Evolutionary conservation across 2,797 vertebrate genomes (phyloP), one percentile per base, ranked within the genome.

Genomic region (Lates japonicus): DNA sequence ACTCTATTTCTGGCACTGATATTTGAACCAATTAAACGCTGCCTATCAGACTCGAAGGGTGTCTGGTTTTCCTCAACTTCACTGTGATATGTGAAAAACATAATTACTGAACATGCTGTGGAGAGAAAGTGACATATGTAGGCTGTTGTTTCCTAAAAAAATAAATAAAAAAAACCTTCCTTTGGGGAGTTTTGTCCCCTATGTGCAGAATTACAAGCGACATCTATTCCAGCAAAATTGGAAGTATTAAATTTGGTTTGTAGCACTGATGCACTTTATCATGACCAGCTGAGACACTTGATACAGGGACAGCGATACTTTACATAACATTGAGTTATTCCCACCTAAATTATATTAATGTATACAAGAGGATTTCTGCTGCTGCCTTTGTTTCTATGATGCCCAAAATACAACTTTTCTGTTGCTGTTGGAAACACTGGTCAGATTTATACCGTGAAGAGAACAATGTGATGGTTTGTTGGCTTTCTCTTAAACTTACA

Each of bases 21-120:
- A 87, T 86, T 88, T 93, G 77, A 79, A 82, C 89, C 92, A 92
- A 92, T 93, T 91, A 91, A 88, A 87, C 20, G 59, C 74, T 33
- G 77, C 83, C 84, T 74, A 91, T 88, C 86, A 81, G 84, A 87
- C 49, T 79, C 84, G 86, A 88, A 78, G 90, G 79, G 60, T 78
- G 91, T 86, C 88, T 87, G 87, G 37, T 84, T 88, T 88, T 76
- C 87, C 66, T 86, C 82, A 73, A 57, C 66, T 74, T 79, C 79
- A 25, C 71, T 68, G 67, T 48, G 80, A 87, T 73, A 81, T 69
- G 74, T 7, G 22, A 70, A 82, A 77, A 81, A 70, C 66, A 77
- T 82, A 82, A 85, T 89, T 78, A 87, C 73, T 80, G 81, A 80
- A 70, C 44, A 58, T 25, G 75, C 87, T 44, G 80, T 14, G 55